Conservation (phyloP, 2,797 vertebrate species). For the Podarcis siculus region DNA sequence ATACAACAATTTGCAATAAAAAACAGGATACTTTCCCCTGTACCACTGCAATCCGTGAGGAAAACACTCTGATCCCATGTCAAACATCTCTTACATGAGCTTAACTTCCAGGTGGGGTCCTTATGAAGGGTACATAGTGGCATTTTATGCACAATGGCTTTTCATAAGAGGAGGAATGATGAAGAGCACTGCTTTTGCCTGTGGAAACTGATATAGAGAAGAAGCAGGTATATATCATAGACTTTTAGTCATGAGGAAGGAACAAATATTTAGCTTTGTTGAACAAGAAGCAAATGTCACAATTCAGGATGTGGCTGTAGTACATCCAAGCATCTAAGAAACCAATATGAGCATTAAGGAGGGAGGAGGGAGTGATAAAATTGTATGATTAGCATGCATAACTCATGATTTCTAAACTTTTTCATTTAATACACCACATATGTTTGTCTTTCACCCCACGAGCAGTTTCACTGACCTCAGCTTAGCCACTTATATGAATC, state of each 20-base stretch:
- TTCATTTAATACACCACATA: conserved; percentile 16
- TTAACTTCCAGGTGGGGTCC: not conserved
- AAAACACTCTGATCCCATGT: not conserved
- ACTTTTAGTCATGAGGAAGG: not conserved
- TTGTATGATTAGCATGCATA: conserved; percentile 14
- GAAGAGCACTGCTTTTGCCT: not conserved
- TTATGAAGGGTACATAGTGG: not conserved
- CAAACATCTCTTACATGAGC: not conserved
- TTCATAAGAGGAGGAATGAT: not conserved
- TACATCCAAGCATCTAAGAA: not conserved
- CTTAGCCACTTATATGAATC: conserved; percentile 34
- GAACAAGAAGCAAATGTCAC: not conserved
- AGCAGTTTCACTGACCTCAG: conserved; percentile 30
- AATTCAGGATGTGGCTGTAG: not conserved
- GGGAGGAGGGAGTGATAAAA: not conserved
- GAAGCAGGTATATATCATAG: not conserved
- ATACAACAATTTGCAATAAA: not conserved
- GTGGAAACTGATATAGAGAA: not conserved
- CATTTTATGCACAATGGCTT: not conserved
- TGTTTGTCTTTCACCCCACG: conserved; percentile 30
- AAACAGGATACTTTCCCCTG: too few species aligned
- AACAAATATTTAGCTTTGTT: not conserved
- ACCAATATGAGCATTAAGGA: not conserved
- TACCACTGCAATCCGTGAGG: not conserved
- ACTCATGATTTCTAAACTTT: conserved; percentile 9